Percentiles rank a stretch among this genome's conserved stretches.
phyloP scores from a whole-genome alignment of 64 coral and sea anemone species.

The Catalaphyllia jardinei region DNA sequence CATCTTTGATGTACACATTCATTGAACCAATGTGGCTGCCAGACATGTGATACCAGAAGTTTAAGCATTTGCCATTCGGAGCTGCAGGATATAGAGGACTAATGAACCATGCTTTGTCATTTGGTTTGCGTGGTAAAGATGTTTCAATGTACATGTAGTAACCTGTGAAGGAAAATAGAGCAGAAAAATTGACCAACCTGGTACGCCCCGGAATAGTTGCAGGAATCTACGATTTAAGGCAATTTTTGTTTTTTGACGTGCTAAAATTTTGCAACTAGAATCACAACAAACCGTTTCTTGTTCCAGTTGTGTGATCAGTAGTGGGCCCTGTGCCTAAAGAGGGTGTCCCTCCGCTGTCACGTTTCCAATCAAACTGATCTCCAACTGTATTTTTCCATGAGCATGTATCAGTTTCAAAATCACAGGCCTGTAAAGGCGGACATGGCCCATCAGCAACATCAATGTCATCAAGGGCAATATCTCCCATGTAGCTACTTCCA shows the following conservation, averaged over 20 bases:
- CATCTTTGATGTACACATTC: constrained; percentile 81
- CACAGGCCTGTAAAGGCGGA: constrained; percentile 64
- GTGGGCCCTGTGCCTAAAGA: constrained; percentile 72
- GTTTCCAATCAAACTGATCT: constrained; percentile 91
- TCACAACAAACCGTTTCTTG: constrained; percentile 68
- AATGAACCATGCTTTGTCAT: constrained; percentile 68
- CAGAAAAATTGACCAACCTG: background rate
- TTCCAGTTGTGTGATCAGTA: constrained; percentile 86
- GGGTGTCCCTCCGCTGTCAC: constrained; percentile 87
- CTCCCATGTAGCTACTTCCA: constrained; percentile 74
- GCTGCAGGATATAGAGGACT: constrained; percentile 59
- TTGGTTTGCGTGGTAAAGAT: constrained; percentile 65
- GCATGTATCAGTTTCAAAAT: constrained; percentile 80
- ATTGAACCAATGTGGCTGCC: constrained; percentile 80
- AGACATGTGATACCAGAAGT: constrained; percentile 96
- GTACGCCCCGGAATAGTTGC: too few relatives aligned
- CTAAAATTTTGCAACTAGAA: background rate
- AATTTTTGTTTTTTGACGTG: too few relatives aligned
- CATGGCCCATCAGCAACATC: constrained; percentile 84
- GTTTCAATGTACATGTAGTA: constrained; percentile 96
- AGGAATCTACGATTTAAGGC: background rate
- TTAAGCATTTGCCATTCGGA: constrained; percentile 85
- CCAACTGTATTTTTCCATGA: constrained; percentile 69
- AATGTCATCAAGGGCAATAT: constrained; percentile 84
- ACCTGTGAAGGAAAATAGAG: constrained; percentile 26